phyloP scores from a whole-genome alignment of 2,888 invertebrate genomes.

The Hirtodrosophila alboralis region DNA sequence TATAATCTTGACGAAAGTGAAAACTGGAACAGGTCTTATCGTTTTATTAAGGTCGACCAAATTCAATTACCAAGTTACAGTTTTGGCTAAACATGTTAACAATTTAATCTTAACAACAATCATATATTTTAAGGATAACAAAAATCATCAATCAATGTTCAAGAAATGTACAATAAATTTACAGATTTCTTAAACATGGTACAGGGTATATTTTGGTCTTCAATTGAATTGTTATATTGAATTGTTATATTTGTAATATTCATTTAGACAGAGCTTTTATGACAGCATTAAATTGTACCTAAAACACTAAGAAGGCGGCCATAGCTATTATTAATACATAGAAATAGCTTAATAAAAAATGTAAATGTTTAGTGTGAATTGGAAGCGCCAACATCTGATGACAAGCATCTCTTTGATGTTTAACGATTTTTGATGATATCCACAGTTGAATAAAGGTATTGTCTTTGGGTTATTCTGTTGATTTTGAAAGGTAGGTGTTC shows the following conservation, averaged over 20 bases:
- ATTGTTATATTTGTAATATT: conserved; percentile 11
- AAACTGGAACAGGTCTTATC: too few relatives aligned
- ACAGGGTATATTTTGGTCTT: not conserved
- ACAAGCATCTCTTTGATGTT: conserved; percentile 25
- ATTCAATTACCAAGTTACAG: too few relatives aligned
- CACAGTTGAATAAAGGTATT: conserved; percentile 42
- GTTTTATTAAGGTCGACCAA: too few relatives aligned
- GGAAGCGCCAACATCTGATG: conserved; percentile 44
- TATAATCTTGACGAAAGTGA: too few relatives aligned
- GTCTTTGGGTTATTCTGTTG: conserved; percentile 25
- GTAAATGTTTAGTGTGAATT: conserved; percentile 46
- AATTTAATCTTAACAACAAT: too few relatives aligned
- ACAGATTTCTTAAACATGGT: too few relatives aligned
- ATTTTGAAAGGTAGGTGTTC: conserved; percentile 44
- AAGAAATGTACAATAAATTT: not conserved
- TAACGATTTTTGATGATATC: conserved; percentile 29
- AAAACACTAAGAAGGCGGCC: conserved; percentile 18
- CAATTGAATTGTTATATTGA: too few relatives aligned
- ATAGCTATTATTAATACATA: not conserved
- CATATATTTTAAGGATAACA: too few relatives aligned
- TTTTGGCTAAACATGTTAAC: too few relatives aligned
- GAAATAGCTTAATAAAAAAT: conserved; percentile 25
- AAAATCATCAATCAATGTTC: too few relatives aligned
- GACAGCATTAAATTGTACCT: conserved; percentile 36
- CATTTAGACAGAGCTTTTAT: conserved; percentile 35